A percentile compares a stretch with the other conserved stretches of the same genome.
phyloP scores from a whole-genome alignment of 2,113 vertebrate genomes.

The Numenius arquata region DNA sequence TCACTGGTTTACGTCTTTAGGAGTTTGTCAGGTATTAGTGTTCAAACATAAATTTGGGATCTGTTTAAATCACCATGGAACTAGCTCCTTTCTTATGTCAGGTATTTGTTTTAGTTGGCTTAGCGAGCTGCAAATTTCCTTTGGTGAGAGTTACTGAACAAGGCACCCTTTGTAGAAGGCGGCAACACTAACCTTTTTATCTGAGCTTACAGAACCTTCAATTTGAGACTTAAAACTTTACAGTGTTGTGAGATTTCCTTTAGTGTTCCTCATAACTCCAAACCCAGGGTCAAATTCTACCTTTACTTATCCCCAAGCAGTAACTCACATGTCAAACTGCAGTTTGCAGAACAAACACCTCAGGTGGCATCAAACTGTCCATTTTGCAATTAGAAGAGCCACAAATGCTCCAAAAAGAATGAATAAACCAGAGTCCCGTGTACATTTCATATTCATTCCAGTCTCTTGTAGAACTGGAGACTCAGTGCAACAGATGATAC shows the following conservation, averaged over 20 bases:
- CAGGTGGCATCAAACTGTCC: not conserved
- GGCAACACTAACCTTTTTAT: conserved; percentile 58
- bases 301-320: not conserved
- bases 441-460: not conserved
- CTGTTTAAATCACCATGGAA: not conserved
- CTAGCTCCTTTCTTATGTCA: conserved; percentile 7
- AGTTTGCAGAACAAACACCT: not conserved
- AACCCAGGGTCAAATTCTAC: not conserved
- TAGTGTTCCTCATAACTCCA: not conserved
- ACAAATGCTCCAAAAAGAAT: not conserved
- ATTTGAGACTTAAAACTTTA: conserved; percentile 64
- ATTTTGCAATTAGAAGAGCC: not conserved
- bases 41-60: not conserved
- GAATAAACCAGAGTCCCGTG: not conserved
- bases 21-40: not conserved
- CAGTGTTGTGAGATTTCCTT: not conserved
- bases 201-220: conserved; percentile 55
- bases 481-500: not conserved
- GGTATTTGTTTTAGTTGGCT: conserved; percentile 60
- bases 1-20: not conserved
- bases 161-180: conserved; percentile 67
- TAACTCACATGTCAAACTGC: not conserved
- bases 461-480: not conserved
- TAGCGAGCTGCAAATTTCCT: conserved; percentile 52
- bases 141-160: conserved; percentile 66